A percentile compares a stretch with the other conserved stretches of the same genome.
phyloP scores from a whole-genome alignment of 1,140 invertebrate genomes.

The Odontomachus brunneus region DNA sequence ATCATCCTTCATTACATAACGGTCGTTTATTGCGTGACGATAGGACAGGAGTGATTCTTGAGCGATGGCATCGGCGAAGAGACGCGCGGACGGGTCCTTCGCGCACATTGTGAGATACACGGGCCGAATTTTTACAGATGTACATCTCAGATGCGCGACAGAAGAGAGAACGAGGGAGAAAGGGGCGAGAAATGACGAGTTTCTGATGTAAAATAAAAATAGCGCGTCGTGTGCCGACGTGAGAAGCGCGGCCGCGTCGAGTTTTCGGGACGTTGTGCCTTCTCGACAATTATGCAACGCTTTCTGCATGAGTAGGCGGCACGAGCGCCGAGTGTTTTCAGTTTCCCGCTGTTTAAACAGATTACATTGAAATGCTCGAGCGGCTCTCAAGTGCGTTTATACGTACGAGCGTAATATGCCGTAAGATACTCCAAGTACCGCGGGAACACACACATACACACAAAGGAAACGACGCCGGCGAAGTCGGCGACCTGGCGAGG shows the following conservation, averaged over 20 bases:
- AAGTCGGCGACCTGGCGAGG: constrained; percentile 13
- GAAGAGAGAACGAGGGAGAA: background rate
- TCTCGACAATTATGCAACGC: constrained; percentile 14
- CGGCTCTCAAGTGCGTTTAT: constrained; percentile 28
- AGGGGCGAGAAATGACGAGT: background rate
- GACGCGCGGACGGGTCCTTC: background rate
- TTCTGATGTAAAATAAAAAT: background rate
- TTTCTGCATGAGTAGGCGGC: constrained; percentile 20
- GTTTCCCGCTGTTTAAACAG: constrained; percentile 36
- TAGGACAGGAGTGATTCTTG: background rate
- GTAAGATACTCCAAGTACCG: constrained; percentile 15
- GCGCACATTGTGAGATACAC: background rate
- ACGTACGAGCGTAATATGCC: constrained; percentile 20
- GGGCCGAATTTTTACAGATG: background rate
- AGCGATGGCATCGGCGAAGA: background rate
- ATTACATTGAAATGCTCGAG: constrained; percentile 32
- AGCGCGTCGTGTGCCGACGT: background rate
- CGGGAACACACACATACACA: background rate
- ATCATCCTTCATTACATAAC: constrained; percentile 33
- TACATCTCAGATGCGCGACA: background rate
- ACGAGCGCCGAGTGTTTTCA: constrained; percentile 17
- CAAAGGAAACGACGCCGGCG: background rate
- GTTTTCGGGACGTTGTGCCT: constrained; percentile 4
- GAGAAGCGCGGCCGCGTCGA: background rate
- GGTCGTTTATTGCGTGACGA: constrained; percentile 24